Evolutionary conservation across 2,113 vertebrate species (phyloP), one percentile per base, ranked within the genome.

Genomic region (Corvus cornix): DNA sequence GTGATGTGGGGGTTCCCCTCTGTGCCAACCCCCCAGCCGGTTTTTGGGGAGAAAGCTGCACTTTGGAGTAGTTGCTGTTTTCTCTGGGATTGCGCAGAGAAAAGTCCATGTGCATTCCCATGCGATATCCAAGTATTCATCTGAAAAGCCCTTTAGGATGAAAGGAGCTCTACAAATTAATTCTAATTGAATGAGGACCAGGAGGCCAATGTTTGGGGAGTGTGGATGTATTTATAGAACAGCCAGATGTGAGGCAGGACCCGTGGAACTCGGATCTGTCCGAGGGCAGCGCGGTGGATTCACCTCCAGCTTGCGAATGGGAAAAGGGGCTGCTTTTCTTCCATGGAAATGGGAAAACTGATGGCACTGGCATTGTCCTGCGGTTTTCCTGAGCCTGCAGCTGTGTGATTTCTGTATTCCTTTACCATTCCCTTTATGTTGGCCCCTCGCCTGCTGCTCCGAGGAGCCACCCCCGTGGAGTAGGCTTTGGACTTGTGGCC

Each of bases 401-500:
- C 93, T 63, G 16, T 51, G 69, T 43, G 56, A 52, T 77, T 81
- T 48, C 64, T 84, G 27, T 72, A 88, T 92, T 75, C 58, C 66
- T 95, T 95, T 93, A 73, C 95, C 84, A 63, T 77, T 93, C 58
- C 84, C 95, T 97, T 95, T 76, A 9, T 19, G 5, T 79, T 97
- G 96, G 96, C 95, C 74, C 20, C 69, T 83, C 4, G 79, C 87
- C 92, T 52, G 63, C 55, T 72, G 84, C 69, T 87, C 18, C 3
- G 11, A 79, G 64, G 85, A 94, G 18, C 89, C 91, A 52, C 90
- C 93, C 87, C 59, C 0, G 3, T 59, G 90, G 87, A 75, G 39
- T 9, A 93, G 89, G 92, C 44, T 80, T 79, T 76, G 81, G 69
- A 12, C 64, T 18, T 0, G 6, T 3, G 5, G 84, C 86, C 1